Evolutionary conservation across 2,113 vertebrate species (phyloP).

Genomic region (Solea senegalensis): DNA sequence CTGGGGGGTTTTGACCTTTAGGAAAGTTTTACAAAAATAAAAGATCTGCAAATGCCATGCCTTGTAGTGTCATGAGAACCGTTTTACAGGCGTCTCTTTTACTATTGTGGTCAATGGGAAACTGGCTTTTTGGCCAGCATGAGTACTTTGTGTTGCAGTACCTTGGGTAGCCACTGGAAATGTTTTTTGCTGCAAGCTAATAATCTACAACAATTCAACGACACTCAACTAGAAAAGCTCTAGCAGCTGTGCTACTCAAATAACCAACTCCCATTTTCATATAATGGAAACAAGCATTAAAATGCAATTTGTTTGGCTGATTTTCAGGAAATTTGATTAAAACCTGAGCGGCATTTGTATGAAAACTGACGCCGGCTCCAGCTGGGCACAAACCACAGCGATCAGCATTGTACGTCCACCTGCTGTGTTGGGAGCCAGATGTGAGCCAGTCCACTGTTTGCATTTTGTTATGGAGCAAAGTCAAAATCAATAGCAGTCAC

Average conservation of each 20-base stretch:
- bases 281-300: not conserved
- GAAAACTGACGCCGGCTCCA: not conserved
- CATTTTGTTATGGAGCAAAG: not conserved
- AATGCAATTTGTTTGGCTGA: too few relatives aligned
- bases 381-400: not conserved
- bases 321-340: not conserved
- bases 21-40: too few relatives aligned
- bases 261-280: not conserved
- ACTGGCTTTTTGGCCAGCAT: too few relatives aligned
- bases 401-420: not conserved
- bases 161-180: too few relatives aligned
- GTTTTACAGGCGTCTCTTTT: too few relatives aligned
- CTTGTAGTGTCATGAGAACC: too few relatives aligned
- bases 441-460: not conserved
- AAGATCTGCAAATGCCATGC: too few relatives aligned
- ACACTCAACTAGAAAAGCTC: not conserved
- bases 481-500: conserved; percentile 12
- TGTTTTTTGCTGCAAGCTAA: too few relatives aligned
- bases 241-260: not conserved
- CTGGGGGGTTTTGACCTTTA: too few relatives aligned
- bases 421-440: not conserved
- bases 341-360: not conserved
- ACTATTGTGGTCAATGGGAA: too few relatives aligned
- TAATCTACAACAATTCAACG: not conserved
- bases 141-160: too few relatives aligned